Base-by-base conservation (phyloP, 92 coral and sea anemone species). In the Hydrozoanthus gracilis region DNA sequence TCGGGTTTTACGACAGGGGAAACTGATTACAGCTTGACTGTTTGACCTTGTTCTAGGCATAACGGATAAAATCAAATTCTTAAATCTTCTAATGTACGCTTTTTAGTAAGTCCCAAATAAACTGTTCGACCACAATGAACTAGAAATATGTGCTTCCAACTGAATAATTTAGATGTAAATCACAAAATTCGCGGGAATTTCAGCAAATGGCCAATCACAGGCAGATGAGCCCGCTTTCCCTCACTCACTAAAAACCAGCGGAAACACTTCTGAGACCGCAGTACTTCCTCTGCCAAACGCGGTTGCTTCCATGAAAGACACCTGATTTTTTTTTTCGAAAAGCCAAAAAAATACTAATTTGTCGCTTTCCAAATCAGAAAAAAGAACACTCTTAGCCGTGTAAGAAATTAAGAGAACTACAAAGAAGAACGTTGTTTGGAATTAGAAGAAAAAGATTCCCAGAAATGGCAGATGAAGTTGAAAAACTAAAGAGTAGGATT, bases 391-490 rank as follows among this genome's bases (percentile, higher is more conserved):
- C 11, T n/a, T 4, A 2, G 48, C 66, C n/a, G 15, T 60, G 6
- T 39, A 13, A 7, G 16, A 18, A 64, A 65, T 7, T 10, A 10
- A 8, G 11, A 56, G 47, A 49, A 14, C 5, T 11, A 55, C 49
- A 56, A 44, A 56, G 51, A 9, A 15, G 18, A 56, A 49, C 58
- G 39, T 65, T 17, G 35, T 44, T 35, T 62, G 16, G 55, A 65
- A 20, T 14, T 17, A 78, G 13, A 78, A 13, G 20, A 46, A 9
- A 58, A 0, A 11, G 3, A 45, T 61, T 61, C 39, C 4, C 60
- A 52, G 89, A 56, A 70, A 96, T 96, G 99, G 95, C 96, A 82
- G 94, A 95, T 51, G 95, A 95, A 83, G 69, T 95, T 73, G 94
- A 90, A 75, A 90, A 86, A 45, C 88, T 96, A 48, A 94, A 96